A percentile compares a stretch with the other conserved stretches of the same genome.
These are phyloP conservation scores for Trichonephila clavata DNA, from an alignment of 1,140 invertebrate species.

Conservation along the genomic window DNA sequence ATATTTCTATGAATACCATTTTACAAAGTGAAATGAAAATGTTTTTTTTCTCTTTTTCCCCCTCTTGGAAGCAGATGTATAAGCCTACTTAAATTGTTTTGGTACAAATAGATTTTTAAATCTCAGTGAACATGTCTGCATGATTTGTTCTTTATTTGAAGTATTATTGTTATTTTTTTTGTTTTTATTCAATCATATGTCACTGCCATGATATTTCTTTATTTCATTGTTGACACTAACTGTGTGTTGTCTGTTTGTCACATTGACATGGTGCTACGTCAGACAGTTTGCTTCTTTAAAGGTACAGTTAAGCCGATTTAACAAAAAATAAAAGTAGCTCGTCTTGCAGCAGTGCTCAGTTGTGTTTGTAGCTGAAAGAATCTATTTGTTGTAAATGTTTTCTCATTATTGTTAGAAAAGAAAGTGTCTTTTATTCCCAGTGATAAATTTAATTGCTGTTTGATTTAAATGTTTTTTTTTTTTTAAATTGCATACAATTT, in stretches of 20 bases:
- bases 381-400: conserved; percentile 72
- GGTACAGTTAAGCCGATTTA: background rate
- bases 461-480: conserved; percentile 49
- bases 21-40: conserved; percentile 25
- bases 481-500: conserved; percentile 20
- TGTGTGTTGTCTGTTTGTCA: conserved; percentile 72
- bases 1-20: conserved; percentile 20
- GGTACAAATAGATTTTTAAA: conserved; percentile 50
- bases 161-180: conserved; percentile 71
- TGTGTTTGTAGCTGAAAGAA: conserved; percentile 20
- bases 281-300: conserved; percentile 45
- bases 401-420: conserved; percentile 35
- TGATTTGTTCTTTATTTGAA: background rate
- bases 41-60: background rate
- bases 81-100: conserved; percentile 35
- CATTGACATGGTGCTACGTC: conserved; percentile 74
- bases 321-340: background rate
- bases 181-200: conserved; percentile 64
- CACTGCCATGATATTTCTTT: conserved; percentile 72
- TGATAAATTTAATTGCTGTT: conserved; percentile 61
- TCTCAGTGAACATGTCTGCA: background rate
- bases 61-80: background rate
- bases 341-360: background rate
- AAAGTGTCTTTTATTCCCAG: conserved; percentile 31
- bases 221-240: conserved; percentile 57